A percentile compares a stretch with the other conserved stretches of the same genome.
Conservation (phyloP, 2,888 invertebrate species). For the Andrena fulva region DNA sequence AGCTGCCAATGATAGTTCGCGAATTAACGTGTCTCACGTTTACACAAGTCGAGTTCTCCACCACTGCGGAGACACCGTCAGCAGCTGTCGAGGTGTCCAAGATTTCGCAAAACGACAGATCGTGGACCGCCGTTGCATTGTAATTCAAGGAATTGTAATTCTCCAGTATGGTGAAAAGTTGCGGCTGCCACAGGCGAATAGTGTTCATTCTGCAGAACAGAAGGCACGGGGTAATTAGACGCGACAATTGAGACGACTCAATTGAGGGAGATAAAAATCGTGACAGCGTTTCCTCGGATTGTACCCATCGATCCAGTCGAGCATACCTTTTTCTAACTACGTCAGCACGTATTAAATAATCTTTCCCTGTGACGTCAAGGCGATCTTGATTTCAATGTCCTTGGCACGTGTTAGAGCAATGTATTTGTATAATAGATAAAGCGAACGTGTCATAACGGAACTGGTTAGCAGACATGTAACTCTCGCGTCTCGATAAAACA, state of each 20-base stretch:
- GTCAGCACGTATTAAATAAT: background rate
- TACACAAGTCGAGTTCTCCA: conserved; percentile 25
- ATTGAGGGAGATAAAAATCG: background rate
- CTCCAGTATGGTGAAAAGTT: conserved; percentile 89
- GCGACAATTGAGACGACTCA: background rate
- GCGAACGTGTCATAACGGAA: conserved; percentile 29
- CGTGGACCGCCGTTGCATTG: conserved; percentile 13
- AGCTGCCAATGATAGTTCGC: too few relatives aligned
- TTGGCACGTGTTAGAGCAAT: background rate
- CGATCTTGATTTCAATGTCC: background rate
- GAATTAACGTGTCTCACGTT: conserved; percentile 37
- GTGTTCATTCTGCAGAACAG: conserved; percentile 89
- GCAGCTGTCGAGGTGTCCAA: conserved; percentile 67
- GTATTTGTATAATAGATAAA: conserved; percentile 43
- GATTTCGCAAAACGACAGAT: conserved; percentile 77
- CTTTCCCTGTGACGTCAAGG: background rate
- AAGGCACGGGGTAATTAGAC: background rate
- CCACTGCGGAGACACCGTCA: background rate
- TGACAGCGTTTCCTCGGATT: background rate
- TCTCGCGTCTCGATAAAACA: conserved; percentile 30
- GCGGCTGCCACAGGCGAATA: conserved; percentile 94
- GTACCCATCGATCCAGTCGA: background rate
- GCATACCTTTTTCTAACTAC: background rate
- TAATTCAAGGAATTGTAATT: conserved; percentile 54
- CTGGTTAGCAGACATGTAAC: conserved; percentile 1